A percentile compares a stretch with the other conserved stretches of the same genome.
phyloP scores from a whole-genome alignment of 2,797 vertebrate genomes.

The Fringilla coelebs region DNA sequence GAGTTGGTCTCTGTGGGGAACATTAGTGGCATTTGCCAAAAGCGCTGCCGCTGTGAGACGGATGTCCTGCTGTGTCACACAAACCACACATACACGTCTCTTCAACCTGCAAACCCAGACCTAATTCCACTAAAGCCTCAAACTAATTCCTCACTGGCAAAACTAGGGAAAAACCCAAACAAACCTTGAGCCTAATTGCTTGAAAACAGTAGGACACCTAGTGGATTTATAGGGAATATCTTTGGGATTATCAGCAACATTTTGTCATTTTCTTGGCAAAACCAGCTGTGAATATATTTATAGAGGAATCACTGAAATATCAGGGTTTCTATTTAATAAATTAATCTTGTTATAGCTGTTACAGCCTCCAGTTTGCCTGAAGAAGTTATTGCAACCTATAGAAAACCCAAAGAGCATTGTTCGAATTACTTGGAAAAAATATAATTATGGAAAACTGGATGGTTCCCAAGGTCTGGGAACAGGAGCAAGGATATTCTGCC shows the following conservation, averaged over 20 bases:
- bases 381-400: not conserved
- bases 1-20: not conserved
- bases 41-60: not conserved
- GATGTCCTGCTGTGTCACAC: not conserved
- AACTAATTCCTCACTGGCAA: not conserved
- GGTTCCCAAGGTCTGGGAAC: not conserved
- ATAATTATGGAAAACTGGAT: not conserved
- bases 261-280: constrained; percentile 42
- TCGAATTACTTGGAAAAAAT: not conserved
- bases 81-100: not conserved
- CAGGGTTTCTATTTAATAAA: constrained; percentile 1
- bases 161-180: not conserved
- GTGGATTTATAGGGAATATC: constrained; percentile 51
- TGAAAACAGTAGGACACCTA: constrained; percentile 70
- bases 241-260: not conserved
- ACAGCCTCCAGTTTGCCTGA: not conserved
- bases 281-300: not conserved
- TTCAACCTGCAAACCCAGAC: constrained; percentile 18
- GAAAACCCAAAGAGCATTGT: not conserved
- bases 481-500: constrained; percentile 17
- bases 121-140: not conserved
- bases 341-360: not conserved
- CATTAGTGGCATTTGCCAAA: not conserved
- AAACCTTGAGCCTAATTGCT: constrained; percentile 22
- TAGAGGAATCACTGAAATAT: not conserved